A percentile compares a stretch with the other conserved stretches of the same genome.
phyloP scores from a whole-genome alignment of 2,888 invertebrate species.

The Aspidapion aeneum region DNA sequence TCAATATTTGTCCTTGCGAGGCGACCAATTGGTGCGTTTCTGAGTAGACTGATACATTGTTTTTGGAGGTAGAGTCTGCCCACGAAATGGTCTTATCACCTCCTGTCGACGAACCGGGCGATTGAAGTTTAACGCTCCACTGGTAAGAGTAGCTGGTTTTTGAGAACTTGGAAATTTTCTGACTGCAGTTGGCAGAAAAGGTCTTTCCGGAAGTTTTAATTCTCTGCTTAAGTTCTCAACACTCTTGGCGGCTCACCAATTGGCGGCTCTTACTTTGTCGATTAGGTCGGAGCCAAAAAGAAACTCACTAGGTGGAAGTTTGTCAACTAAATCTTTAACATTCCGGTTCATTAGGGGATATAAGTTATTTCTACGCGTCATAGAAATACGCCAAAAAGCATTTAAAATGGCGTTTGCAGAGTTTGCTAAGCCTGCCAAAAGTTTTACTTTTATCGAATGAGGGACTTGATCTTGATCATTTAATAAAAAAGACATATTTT shows the following conservation, averaged over 20 bases:
- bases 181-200: no score
- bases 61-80: background rate
- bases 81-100: background rate
- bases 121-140: conserved; percentile 28
- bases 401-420: background rate
- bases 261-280: conserved; percentile 10
- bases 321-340: no score
- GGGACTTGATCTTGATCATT: background rate
- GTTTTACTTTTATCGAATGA: background rate
- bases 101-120: no score
- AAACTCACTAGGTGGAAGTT: conserved; percentile 9
- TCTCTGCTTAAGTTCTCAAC: background rate
- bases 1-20: background rate
- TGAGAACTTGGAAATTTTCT: no score
- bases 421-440: background rate
- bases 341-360: no score
- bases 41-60: background rate
- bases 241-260: no score
- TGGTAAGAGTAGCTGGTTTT: no score
- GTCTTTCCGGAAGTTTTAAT: background rate
- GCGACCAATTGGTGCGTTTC: background rate
- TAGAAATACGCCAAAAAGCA: background rate
- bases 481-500: background rate
- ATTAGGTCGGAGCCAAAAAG: conserved; percentile 16
- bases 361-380: background rate